Evolutionary conservation across 2,888 invertebrate species (phyloP).

Genomic region (Diaperis boleti): DNA sequence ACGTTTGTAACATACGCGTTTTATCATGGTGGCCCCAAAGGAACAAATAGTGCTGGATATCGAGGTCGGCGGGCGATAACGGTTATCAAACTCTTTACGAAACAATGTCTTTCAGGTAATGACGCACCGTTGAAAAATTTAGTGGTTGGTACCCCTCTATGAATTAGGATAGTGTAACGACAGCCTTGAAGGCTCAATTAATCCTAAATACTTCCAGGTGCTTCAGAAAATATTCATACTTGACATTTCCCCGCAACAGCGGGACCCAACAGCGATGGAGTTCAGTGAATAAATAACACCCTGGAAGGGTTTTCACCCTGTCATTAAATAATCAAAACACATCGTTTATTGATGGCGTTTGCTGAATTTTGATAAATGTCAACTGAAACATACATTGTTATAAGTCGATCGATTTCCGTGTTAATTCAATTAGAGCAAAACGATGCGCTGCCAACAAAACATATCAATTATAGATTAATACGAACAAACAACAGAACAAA

Average conservation of each 20-base stretch:
- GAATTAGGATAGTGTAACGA: neutral
- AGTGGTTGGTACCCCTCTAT: constrained; percentile 15
- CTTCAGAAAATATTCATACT: constrained; percentile 6
- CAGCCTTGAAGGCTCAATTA: constrained; percentile 8
- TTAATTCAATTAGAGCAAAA: constrained; percentile 30
- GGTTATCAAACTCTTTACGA: constrained; percentile 28
- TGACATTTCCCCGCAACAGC: constrained; percentile 8
- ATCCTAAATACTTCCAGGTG: constrained; percentile 1
- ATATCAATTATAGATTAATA: constrained; percentile 34
- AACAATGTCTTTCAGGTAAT: constrained; percentile 20
- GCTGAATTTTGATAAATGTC: constrained; percentile 10
- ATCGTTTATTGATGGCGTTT: constrained; percentile 1
- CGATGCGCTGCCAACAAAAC: constrained; percentile 17
- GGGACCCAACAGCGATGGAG: neutral
- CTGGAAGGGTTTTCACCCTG: constrained; percentile 1
- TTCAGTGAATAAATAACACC: constrained; percentile 14
- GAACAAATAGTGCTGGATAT: constrained; percentile 30
- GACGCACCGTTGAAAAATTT: constrained; percentile 17
- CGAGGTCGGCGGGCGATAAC: constrained; percentile 43
- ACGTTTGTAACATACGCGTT: constrained; percentile 32
- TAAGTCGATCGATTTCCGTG: constrained; percentile 9
- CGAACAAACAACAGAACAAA: constrained; percentile 20
- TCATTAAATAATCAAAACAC: constrained; percentile 3
- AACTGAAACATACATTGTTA: neutral
- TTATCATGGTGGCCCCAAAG: constrained; percentile 18